Base-by-base conservation (phyloP, 2,888 invertebrate genomes). In the Pseudolycoriella hygida region DNA sequence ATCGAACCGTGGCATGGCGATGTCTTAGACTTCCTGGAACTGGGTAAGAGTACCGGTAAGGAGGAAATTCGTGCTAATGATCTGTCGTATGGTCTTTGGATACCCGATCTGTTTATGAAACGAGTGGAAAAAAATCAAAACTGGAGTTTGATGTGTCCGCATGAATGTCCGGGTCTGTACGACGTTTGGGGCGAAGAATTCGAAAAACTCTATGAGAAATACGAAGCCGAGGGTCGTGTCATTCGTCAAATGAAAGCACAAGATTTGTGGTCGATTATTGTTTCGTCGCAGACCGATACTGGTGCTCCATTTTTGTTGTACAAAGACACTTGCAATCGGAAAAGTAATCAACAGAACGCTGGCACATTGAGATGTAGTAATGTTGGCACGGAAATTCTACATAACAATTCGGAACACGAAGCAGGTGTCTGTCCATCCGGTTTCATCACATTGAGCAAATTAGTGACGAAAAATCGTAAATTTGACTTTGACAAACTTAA, bases 1-100 rank as follows among this genome's bases (percentile, higher is more conserved):
- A 79, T 98, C 49, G 98, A 98, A 64, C 98, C 98, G 0, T 98
- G 98, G 98, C 98, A 99, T 67, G 83, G 90, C 0, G 97, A 98
- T 62, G 72, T 98, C 47, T 89, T 94, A 60, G 92, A 92, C 48
- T 98, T 96, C 66, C 67, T 98, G 43, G 87, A 96, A 60, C 68
- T 96, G 43, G 88, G 84, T 58, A 96, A 94, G 61, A 98, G 97
- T 61, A 93, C 89, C 1, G 84, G 97, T 0, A 89, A 89, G 59
- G 97, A 97, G 60, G 96, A 97, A 64, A 71, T 80, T 32, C 72
- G 97, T 40, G 96, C 97, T 0, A 73, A 97, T 45, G 97, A 98
- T 65, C 68, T 99, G 32, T 98, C 97, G 64, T 96, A 89, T 62
- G 97, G 87, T 0, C 62, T 99, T 20, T 98, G 98, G 97, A 88